These are phyloP conservation scores for Lota lota DNA, from an alignment of 2,113 vertebrate species.

Conservation along the genomic window DNA sequence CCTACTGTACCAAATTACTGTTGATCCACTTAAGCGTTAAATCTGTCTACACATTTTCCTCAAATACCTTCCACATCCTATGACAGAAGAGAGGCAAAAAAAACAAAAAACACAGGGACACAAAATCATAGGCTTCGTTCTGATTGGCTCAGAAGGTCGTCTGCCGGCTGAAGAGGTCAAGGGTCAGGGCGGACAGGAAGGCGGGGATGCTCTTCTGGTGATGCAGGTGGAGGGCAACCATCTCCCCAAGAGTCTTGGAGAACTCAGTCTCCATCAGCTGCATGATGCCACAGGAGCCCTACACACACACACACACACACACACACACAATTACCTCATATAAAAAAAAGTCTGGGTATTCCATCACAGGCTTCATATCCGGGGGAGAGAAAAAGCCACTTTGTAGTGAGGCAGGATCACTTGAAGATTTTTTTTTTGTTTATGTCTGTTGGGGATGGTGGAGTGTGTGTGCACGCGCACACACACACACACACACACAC, in stretches of 20 bases:
- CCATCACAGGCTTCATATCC: slow-evolving; percentile 8
- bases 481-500: too few species aligned
- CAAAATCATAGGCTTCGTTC: background rate
- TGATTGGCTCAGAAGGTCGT: slow-evolving; percentile 72
- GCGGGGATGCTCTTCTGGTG: slow-evolving; percentile 95
- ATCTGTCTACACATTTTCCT: background rate
- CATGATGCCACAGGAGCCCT: slow-evolving; percentile 81
- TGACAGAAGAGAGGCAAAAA: background rate
- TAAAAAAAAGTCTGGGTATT: slow-evolving; percentile 18
- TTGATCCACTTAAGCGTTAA: background rate
- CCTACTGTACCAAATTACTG: too few species aligned
- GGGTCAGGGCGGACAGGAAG: slow-evolving; percentile 92
- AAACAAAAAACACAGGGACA: background rate
- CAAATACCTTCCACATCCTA: slow-evolving; percentile 5
- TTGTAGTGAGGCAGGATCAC: slow-evolving; percentile 48
- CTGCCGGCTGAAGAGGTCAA: slow-evolving; percentile 94
- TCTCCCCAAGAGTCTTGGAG: slow-evolving; percentile 80
- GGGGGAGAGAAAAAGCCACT: slow-evolving; percentile 20
- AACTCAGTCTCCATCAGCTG: slow-evolving; percentile 94
- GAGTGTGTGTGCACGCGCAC: slow-evolving; percentile 4
- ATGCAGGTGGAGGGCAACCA: slow-evolving; percentile 88
- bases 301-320: slow-evolving; percentile 6
- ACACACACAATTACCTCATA: slow-evolving; percentile 18
- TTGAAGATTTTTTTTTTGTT: slow-evolving; percentile 35
- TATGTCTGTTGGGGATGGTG: slow-evolving; percentile 31